phyloP scores from a whole-genome alignment of 2,797 vertebrate genomes.

The Amblyraja radiata region DNA sequence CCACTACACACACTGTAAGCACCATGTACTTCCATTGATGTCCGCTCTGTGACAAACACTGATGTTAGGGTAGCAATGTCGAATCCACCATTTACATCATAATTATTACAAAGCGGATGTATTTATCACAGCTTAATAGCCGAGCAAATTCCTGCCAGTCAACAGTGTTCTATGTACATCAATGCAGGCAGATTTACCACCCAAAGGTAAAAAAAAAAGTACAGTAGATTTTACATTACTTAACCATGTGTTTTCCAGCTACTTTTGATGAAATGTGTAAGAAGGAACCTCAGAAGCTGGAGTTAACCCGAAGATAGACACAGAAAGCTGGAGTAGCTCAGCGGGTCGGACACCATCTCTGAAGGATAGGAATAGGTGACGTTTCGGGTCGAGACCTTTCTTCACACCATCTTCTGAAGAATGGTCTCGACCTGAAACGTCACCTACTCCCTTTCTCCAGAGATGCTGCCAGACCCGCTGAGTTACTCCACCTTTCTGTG shows the following conservation, averaged over 20 bases:
- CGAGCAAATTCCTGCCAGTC: not conserved
- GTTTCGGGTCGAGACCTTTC: too few relatives aligned
- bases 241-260: not conserved
- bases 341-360: too few relatives aligned
- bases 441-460: too few relatives aligned
- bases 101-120: not conserved
- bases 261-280: not conserved
- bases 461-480: too few relatives aligned
- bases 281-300: too few relatives aligned
- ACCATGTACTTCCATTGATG: not conserved
- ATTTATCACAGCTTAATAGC: not conserved
- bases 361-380: too few relatives aligned
- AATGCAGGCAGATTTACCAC: not conserved
- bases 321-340: too few relatives aligned
- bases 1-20: not conserved
- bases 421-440: too few relatives aligned
- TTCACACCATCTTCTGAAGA: too few relatives aligned
- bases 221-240: not conserved
- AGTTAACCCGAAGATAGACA: too few relatives aligned
- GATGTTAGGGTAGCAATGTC: not conserved
- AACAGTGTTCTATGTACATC: not conserved
- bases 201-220: not conserved
- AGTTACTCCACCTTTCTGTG: too few relatives aligned
- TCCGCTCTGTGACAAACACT: not conserved
- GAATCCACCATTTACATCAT: not conserved